Evolutionary conservation across 2,888 invertebrate species (phyloP), one percentile per base, ranked within the genome.

Genomic region (Noctua comes): DNA sequence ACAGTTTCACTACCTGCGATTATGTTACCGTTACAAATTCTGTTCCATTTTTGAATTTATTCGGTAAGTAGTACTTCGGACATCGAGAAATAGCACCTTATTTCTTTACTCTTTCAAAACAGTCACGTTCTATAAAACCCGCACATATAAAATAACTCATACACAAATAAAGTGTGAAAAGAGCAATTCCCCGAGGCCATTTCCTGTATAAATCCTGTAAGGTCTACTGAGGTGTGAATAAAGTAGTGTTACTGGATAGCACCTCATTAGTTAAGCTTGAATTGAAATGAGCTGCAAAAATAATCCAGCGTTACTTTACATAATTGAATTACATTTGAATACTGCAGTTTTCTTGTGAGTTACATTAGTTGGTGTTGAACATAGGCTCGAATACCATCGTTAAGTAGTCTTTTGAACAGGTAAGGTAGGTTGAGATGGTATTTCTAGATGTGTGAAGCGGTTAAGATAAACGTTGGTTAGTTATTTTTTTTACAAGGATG

Each of bases 291-390:
- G 77, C 72, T 79, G 80, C 82, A 85, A 87, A 88, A 87, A 88
- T 84, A 88, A 86, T 83, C 76, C 76, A 62, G 68, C 76, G 57
- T 68, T 65, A 69, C 76, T 36, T 87, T 77, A 83, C 88, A 85
- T 88, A 87, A 88, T 88, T 88, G 87, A 88, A 88, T 83, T 80
- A 84, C 88, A 88, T 88, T 87, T 83, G 88, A 85, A 86, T 85
- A 80, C 72, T 83, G 78, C 84, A 82, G 83, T 86, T 88, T 88
- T 84, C 87, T 84, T 72, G 78, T 79, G 73, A 68, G 48, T 76
- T 66, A 68, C 74, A 82, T 83, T 73, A 83, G 76, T 64, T 74
- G 80, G 76, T 82, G 83, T 79, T 82, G 51, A 62, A 86, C 86
- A 83, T 76, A n/a, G 71, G 43, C 54, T 51, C 68, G 72, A 80